Evolutionary conservation across 2,113 vertebrate species (phyloP), one percentile per base, ranked within the genome.

Genomic region (Ginglymostoma cirratum): DNA sequence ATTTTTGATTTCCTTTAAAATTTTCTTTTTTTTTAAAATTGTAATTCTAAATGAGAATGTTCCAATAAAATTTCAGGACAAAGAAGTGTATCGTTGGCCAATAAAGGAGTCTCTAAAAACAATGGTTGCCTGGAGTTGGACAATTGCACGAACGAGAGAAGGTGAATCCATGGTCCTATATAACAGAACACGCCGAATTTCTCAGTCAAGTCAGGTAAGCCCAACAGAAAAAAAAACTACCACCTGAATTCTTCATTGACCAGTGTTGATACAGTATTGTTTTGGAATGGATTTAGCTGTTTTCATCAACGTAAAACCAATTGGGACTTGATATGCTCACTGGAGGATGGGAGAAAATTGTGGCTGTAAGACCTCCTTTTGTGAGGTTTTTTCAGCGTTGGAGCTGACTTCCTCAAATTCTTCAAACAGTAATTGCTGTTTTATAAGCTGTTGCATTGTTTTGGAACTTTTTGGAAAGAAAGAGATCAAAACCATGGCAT

Each of bases 71-170:
- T 67, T 85, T 2, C 96, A 99, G 99, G 99, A 99, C 96, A 99
- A 99, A 97, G 99, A 99, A 97, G 97, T 98, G 67, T 99, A 99
- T 96, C 98, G 98, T 27, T 98, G 98, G 98, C 98, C 99, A 38
- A 98, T 99, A 97, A 98, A 98, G 97, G 99, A 99, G 96, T 99
- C 98, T 86, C 96, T 99, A 61, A 99, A 99, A 97, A 99, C 99
- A 0, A 99, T 99, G 98, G 96, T 99, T 96, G 98, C 98, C 0
- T 99, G 99, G 99, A 98, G 98, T 27, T 99, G 99, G 99, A 97
- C 98, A 86, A 98, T 99, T 42, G 98, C 99, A 96, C 98, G 99
- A 80, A 99, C 98, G 1, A 97, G 98, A 21, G 99, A 99, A 30
- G 98, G 98, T 21, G 99, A 99, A 96, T 97, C 98, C 3, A 98